These are phyloP conservation scores for Acipenser ruthenus DNA, from an alignment of 2,797 vertebrate species.

Conservation along the genomic window DNA sequence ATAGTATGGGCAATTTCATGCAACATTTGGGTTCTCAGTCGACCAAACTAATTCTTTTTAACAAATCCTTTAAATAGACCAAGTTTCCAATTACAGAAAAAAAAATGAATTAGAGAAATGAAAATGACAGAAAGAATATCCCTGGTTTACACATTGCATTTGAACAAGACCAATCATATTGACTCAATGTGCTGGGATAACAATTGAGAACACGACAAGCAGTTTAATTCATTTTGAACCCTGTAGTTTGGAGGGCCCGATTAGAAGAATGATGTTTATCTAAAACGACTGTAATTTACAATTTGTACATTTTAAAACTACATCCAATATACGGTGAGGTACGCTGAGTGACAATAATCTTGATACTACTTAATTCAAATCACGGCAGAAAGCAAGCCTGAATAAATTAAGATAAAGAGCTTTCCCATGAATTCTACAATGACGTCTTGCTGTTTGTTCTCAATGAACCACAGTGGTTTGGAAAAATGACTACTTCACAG, in stretches of 20 bases:
- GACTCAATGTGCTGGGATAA: slow-evolving; percentile 19
- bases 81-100: slow-evolving; percentile 29
- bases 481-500: too few relatives aligned
- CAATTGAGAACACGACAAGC: slow-evolving; percentile 22
- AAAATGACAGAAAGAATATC: slow-evolving; percentile 10
- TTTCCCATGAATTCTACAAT: background rate
- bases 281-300: slow-evolving; percentile 28
- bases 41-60: slow-evolving; percentile 33
- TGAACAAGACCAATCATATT: slow-evolving; percentile 31
- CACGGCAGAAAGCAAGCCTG: background rate
- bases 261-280: slow-evolving; percentile 28
- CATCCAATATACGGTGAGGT: slow-evolving; percentile 19
- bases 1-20: slow-evolving; percentile 17
- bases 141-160: slow-evolving; percentile 22
- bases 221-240: slow-evolving; percentile 16
- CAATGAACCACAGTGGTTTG: too few relatives aligned
- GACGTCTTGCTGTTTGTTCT: background rate
- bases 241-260: slow-evolving; percentile 15
- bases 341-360: slow-evolving; percentile 11
- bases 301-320: slow-evolving; percentile 25
- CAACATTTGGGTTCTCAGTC: slow-evolving; percentile 35
- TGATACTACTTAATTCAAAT: slow-evolving; percentile 14
- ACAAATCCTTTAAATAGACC: slow-evolving; percentile 30
- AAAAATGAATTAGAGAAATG: background rate
- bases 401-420: background rate